Evolutionary conservation across 2,797 vertebrate genomes (phyloP), one percentile per base, ranked within the genome.

Genomic region (Clarias platycephalus): DNA sequence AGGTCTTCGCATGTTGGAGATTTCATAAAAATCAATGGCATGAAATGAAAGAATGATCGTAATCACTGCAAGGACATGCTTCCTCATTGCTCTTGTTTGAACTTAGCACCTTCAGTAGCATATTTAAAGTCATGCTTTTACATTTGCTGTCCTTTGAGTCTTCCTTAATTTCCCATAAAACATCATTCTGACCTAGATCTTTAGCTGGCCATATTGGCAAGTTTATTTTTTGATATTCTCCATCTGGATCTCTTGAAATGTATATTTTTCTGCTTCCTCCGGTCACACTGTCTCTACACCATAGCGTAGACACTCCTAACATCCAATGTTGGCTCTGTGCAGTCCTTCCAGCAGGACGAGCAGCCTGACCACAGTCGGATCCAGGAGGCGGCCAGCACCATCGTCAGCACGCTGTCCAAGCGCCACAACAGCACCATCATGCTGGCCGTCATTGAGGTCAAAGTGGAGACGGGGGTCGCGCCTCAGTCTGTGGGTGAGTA

Each of bases 371-470:
- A 97, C 90, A 96, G 92, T 86, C 93, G 96, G 49, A 96, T 99
- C 91, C 97, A 97, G 92, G 95, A 95, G 6, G 95, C 95, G 0
- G 97, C 96, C 80, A 95, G 95, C 0, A 93, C 94, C 88, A 96
- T 99, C 1, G 96, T 98, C 44, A 93, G 95, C 2, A 95, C 96
- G 7, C 94, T 99, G 90, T 97, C 97, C 2, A 97, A 96, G 91
- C 90, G 95, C 4, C 97, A 96, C 63, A 99, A 99, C 94, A 97
- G 97, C 93, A 97, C 97, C 0, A 88, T 97, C 80, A 96, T 99
- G 95, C 89, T 96, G 88, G 97, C 97, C 0, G 94, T 99, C 91
- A 96, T 96, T 0, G 97, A 99, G 94, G 97, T 99, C 93, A 99
- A 97, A 94, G 96, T 99, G 90, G 97, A 99, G 89, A 98, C 97